Base-by-base conservation (phyloP, 2,797 vertebrate genomes). In the Falco berigora region DNA sequence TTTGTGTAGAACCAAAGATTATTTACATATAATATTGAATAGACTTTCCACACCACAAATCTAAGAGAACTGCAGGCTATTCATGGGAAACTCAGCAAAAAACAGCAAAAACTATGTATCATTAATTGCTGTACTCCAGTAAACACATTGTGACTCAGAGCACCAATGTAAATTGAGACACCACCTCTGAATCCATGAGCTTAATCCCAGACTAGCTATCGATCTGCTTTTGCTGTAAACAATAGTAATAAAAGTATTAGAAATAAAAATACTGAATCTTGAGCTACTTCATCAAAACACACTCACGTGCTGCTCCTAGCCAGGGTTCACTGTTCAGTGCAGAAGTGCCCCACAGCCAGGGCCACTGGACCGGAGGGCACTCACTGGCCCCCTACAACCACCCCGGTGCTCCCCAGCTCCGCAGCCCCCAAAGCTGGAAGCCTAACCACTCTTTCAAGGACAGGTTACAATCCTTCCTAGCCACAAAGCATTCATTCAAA, bases 41-140 rank as follows among this genome's bases (percentile, higher is more conserved):
- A 82, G 34, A 81, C 78, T 93, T 86, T 94, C 91, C 76, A 94
- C 58, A 59, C 38, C 46, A 68, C 30, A 14, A 67, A 59, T 42
- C 86, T 77, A 7, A 86, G 59, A 86, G 90, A 87, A 69, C 28
- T 36, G 17, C 38, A 88, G 47, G 15, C 49, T 88, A 28, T 84
- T 81, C 34, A 36, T 18, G 27, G 12, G 25, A 92, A 40, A 56
- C 17, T 15, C 49, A 68, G 64, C 34, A 80, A 92, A 92, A 90
- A 30, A 3, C 42, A 76, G 24, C 14, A 36, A 69, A 36, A 93
- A 74, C 18, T 9, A 53, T 5, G 3, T 34, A 55, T 5, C 38
- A 17, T 34, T 62, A 81, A 32, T n/a, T 81, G 58, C 27, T 68
- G n/a, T 42, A 56, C 21, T 68, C 24, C 18, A 40, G 17, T n/a